A percentile compares a stretch with the other conserved stretches of the same genome.
Conservation (phyloP, 2,113 vertebrate species). For the Plestiodon gilberti region DNA sequence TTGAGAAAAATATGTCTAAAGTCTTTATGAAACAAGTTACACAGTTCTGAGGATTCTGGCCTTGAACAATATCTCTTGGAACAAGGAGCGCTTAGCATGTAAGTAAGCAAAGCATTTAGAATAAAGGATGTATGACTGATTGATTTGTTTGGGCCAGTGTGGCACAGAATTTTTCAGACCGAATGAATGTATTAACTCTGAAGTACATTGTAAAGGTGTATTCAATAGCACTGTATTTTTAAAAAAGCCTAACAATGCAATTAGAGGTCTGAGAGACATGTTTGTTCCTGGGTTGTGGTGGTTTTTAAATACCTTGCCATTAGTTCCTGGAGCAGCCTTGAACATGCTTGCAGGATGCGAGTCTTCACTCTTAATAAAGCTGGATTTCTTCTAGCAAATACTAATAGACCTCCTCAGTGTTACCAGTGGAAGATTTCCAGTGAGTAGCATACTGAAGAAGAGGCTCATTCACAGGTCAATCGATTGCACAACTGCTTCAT, state of each 20-base stretch:
- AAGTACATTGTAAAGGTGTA: not conserved
- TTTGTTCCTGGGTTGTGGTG: not conserved
- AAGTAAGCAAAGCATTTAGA: not conserved
- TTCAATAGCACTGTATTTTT: not conserved
- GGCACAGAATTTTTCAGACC: not conserved
- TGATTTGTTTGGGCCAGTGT: not conserved
- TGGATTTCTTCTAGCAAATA: not conserved
- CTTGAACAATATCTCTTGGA: no score
- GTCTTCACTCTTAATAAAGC: not conserved
- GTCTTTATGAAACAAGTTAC: not conserved
- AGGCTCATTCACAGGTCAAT: not conserved
- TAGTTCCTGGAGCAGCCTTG: slow-evolving; percentile 14
- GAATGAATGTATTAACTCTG: not conserved
- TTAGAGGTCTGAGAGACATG: slow-evolving; percentile 1
- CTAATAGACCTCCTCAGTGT: not conserved
- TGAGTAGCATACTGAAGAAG: not conserved
- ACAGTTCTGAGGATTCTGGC: not conserved
- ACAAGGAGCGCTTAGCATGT: not conserved
- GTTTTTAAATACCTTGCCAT: not conserved
- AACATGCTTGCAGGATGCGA: not conserved
- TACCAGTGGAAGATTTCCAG: not conserved
- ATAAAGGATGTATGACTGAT: not conserved
- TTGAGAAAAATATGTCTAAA: not conserved
- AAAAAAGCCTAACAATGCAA: not conserved
- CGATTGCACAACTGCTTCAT: no score